Conservation (phyloP, 2,888 invertebrate species). For the Andricus quercusramuli region DNA sequence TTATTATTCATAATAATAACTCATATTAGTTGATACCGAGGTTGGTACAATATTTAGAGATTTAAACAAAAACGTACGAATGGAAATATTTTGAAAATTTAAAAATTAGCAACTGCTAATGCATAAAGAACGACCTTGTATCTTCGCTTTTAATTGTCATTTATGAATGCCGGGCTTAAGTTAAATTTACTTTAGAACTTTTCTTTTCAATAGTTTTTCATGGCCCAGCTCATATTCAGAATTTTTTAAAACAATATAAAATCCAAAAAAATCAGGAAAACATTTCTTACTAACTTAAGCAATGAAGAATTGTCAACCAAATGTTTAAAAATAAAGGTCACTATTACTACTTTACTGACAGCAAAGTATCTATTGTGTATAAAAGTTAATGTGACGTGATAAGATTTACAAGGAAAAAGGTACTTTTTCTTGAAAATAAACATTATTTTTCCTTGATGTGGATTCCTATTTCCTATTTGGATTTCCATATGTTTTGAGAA, state of each 20-base stretch:
- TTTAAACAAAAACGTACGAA: not conserved
- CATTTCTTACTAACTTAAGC: not conserved
- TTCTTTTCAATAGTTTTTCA: not conserved
- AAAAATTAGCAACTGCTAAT: slow-evolving; percentile 16
- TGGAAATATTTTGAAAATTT: slow-evolving; percentile 6
- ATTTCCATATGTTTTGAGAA: not conserved
- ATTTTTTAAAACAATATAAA: no score
- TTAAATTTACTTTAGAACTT: not conserved
- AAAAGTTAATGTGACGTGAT: not conserved
- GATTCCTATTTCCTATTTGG: no score
- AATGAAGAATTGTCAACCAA: not conserved
- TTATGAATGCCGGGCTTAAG: not conserved
- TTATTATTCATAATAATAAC: not conserved
- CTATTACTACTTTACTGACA: not conserved
- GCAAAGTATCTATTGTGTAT: not conserved
- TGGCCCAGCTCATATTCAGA: not conserved
- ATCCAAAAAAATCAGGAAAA: not conserved
- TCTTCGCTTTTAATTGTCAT: not conserved
- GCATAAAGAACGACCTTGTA: not conserved
- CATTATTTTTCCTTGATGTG: not conserved
- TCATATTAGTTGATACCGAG: not conserved
- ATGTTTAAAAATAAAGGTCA: not conserved
- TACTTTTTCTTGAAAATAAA: not conserved
- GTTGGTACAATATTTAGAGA: not conserved
- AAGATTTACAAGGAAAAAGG: not conserved